A percentile compares a stretch with the other conserved stretches of the same genome.
Evolutionary conservation across 2,888 invertebrate genomes (phyloP).

Genomic region (Dastarcus helophoroides): DNA sequence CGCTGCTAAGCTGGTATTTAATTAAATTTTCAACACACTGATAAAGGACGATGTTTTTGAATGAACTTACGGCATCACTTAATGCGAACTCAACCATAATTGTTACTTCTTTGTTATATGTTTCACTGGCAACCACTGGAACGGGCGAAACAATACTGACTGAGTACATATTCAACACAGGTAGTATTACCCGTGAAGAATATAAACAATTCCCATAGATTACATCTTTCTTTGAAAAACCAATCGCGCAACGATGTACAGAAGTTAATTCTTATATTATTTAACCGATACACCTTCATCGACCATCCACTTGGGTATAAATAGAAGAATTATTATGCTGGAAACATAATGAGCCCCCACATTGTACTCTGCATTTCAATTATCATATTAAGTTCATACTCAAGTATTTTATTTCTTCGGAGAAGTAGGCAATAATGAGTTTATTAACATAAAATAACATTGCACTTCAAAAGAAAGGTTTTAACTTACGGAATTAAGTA

Average conservation of each 20-base stretch:
- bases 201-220: slow-evolving; percentile 31
- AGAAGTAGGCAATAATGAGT: too few relatives aligned
- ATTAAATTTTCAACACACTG: too few relatives aligned
- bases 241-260: slow-evolving; percentile 22
- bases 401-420: too few relatives aligned
- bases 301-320: slow-evolving; percentile 14
- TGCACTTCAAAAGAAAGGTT: too few relatives aligned
- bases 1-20: too few relatives aligned
- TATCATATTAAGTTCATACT: too few relatives aligned
- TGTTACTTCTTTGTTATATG: slow-evolving; percentile 5
- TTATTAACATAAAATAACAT: too few relatives aligned
- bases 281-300: slow-evolving; percentile 12
- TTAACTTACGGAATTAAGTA: too few relatives aligned
- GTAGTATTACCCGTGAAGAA: slow-evolving; percentile 29
- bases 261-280: slow-evolving; percentile 7
- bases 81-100: slow-evolving; percentile 11
- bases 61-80: slow-evolving; percentile 11
- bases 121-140: slow-evolving; percentile 21
- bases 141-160: slow-evolving; percentile 28
- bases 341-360: too few relatives aligned
- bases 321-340: too few relatives aligned
- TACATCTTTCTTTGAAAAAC: slow-evolving; percentile 28
- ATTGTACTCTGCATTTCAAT: too few relatives aligned
- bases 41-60: too few relatives aligned
- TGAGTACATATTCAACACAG: slow-evolving; percentile 19